Percentiles rank a stretch among this genome's conserved stretches.
Evolutionary conservation across 2,113 vertebrate species (phyloP).

Genomic region (Psephotus haematonotus): DNA sequence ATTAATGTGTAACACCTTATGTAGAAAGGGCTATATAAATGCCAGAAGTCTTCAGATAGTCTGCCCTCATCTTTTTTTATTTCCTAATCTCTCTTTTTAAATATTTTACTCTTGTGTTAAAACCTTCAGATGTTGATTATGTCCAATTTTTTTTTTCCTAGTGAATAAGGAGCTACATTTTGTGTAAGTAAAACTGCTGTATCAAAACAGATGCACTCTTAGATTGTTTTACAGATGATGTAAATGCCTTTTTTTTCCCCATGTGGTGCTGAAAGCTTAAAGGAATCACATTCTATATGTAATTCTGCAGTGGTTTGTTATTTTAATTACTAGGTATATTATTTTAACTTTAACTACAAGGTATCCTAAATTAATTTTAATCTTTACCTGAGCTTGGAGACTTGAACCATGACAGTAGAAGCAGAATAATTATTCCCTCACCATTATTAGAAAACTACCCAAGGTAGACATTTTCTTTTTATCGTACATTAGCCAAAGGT

Average conservation of each 20-base stretch:
- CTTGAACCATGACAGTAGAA: slow-evolving; percentile 34
- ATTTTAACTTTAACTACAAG: slow-evolving; percentile 27
- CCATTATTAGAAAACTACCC: slow-evolving; percentile 31
- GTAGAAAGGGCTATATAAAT: background rate
- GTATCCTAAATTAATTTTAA: slow-evolving; percentile 10
- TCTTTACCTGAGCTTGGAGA: slow-evolving; percentile 29
- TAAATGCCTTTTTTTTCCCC: background rate
- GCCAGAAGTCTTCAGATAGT: background rate
- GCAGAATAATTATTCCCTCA: slow-evolving; percentile 46
- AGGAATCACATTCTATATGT: background rate
- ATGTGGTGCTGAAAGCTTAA: background rate
- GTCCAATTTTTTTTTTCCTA: background rate
- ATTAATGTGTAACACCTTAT: background rate
- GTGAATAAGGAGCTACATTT: background rate
- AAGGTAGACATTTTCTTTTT: slow-evolving; percentile 63
- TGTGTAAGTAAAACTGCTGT: background rate
- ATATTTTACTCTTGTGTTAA: background rate
- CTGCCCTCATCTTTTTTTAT: background rate
- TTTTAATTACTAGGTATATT: slow-evolving; percentile 19
- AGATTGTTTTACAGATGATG: background rate
- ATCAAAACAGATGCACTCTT: background rate
- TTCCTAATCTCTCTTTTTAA: background rate
- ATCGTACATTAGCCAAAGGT: slow-evolving; percentile 46
- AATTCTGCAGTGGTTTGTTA: background rate
- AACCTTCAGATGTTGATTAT: background rate